Evolutionary conservation across 2,113 vertebrate genomes (phyloP), one percentile per base, ranked within the genome.

Genomic region (Eira barbara): DNA sequence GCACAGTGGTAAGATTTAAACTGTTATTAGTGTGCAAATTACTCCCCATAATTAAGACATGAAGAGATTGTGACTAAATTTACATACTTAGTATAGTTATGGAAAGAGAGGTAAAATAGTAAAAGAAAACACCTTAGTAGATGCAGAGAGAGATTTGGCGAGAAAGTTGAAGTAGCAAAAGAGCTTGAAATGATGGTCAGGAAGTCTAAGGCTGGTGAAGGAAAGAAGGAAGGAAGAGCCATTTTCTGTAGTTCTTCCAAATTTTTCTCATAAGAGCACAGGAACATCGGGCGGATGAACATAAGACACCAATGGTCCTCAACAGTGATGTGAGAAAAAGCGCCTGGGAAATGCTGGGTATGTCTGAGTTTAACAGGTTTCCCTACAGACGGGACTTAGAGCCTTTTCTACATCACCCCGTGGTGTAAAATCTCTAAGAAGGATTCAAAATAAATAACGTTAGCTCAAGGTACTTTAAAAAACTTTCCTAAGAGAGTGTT

Each of bases 1-100:
- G 87, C 73, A 93, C 93, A 96, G 49, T 49, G 71, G 7, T 36
- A 87, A 89, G 49, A 93, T 65, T 97, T 96, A 88, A 87, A 95
- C 57, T 71, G 23, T 80, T 92, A 91, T 34, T 82, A 88, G 85
- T 36, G 31, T 15, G 93, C 27, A 94, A 88, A 81, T 57, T 85
- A 84, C 21, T 91, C 27, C 84, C 57, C 90, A 83, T 49, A 96
- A 82, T 91, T 76, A 76, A 76, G 47, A 49, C 2, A 93, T 27
- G 23, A 76, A 25, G 9, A 69, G 14, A 81, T 47, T 88, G 80
- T 10, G 78, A 7, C 85, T 82, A 82, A 89, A 61, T 85, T 20
- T 45, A 89, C 34, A 84, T 78, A 83, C 79, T 93, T 79, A 71
- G 12, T 69, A 69, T 83, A 39, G 57, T 21, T 29, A 83, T 7